These are phyloP conservation scores for Enteromius argenteus DNA, from an alignment of 2,797 vertebrate genomes.

Conservation along the genomic window DNA sequence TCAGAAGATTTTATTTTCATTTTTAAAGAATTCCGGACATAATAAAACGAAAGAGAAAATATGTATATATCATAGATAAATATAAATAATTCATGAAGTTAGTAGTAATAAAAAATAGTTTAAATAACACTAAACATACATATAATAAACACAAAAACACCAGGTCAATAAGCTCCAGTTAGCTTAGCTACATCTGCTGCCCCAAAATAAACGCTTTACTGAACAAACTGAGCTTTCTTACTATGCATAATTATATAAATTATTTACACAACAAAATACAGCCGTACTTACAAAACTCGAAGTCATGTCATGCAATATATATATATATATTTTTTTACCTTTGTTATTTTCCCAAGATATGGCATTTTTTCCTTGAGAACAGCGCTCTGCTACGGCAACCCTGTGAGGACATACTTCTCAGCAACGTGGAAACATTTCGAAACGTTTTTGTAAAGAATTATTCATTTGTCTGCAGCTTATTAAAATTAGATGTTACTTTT, in stretches of 20 bases:
- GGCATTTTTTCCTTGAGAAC: conserved; percentile 61
- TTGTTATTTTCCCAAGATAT: conserved; percentile 64
- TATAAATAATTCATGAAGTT: no score
- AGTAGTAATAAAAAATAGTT: no score
- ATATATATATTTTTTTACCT: conserved; percentile 3
- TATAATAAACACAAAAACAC: not conserved
- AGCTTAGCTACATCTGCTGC: conserved; percentile 13
- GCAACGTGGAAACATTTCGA: not conserved
- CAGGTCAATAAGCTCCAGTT: not conserved
- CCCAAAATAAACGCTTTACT: not conserved
- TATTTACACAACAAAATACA: not conserved
- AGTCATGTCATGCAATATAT: not conserved
- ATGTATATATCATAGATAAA: not conserved
- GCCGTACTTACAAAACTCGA: not conserved
- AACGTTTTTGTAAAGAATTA: not conserved
- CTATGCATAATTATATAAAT: not conserved
- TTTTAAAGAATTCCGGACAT: not conserved
- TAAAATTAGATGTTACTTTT: not conserved
- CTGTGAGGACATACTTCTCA: conserved; percentile 7
- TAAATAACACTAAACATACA: no score
- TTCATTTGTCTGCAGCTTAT: not conserved
- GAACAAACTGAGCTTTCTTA: not conserved
- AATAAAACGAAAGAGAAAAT: no score
- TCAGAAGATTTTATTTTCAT: not conserved
- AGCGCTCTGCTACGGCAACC: conserved; percentile 63